These are phyloP conservation scores for Euleptes europaea DNA, from an alignment of 2,113 vertebrate species.

Conservation along the genomic window DNA sequence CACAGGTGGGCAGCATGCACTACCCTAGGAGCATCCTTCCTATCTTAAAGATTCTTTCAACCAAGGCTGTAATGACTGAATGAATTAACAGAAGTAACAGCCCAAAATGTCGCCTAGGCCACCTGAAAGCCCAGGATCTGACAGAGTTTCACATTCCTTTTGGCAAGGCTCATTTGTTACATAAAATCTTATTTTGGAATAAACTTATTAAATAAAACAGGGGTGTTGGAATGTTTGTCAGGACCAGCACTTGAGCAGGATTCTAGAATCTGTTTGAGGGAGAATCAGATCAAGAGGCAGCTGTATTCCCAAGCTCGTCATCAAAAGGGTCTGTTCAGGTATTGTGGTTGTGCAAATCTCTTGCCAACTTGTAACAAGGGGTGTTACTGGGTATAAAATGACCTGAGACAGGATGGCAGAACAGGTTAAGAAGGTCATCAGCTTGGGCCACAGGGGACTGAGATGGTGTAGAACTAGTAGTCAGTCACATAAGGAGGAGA, in stretches of 20 bases:
- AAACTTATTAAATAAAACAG: constrained; percentile 8
- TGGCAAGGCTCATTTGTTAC: background rate
- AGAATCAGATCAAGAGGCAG: background rate
- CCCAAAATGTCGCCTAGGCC: background rate
- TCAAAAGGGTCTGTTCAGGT: background rate
- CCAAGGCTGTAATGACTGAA: background rate
- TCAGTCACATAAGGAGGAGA: no score
- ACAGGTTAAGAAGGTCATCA: no score
- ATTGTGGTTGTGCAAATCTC: no score
- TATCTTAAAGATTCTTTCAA: background rate
- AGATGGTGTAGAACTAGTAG: no score
- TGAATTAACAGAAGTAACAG: background rate
- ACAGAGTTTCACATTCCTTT: background rate
- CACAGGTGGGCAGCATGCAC: no score
- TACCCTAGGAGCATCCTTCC: no score
- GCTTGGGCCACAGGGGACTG: no score
- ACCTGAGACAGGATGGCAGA: no score
- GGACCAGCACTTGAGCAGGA: background rate
- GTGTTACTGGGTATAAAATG: no score
- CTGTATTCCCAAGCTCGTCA: background rate
- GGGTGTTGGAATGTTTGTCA: background rate
- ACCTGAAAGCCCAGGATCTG: background rate
- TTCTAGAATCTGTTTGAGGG: background rate
- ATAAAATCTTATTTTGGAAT: constrained; percentile 7
- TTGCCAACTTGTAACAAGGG: no score